Evolutionary conservation across 1,140 invertebrate species (phyloP), one percentile per base, ranked within the genome.

Genomic region (Sesamia nonagrioides): DNA sequence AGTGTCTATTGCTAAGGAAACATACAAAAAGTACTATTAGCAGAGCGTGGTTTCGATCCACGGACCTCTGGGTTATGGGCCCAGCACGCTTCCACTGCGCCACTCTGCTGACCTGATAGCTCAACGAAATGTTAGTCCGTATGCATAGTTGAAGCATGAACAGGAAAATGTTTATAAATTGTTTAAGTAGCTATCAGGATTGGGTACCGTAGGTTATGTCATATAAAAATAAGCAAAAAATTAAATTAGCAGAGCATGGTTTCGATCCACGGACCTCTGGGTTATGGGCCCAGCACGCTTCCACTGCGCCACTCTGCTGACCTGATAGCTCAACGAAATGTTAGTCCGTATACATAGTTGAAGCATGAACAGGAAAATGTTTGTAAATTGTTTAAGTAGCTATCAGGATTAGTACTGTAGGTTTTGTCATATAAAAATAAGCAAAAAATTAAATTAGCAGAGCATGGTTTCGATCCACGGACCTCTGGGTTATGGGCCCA

Each of bases 31-130:
- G 11, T 6, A 1, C 0, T 6, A 0, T 40, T 89, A 91, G 89
- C 87, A 91, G 89, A 90, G 89, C 85, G 80, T 87, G 85, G 89
- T 89, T 89, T 89, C 84, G 86, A 88, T 89, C 88, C 83, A 91
- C 86, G 89, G 84, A 91, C 87, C 87, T 87, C 86, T 89, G 87
- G 88, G 88, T 86, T 88, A 86, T 86, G 84, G 85, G 84, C 86
- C 86, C 88, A 89, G 89, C 87, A 88, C 87, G 88, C 87, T 88
- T 87, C 84, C 87, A 87, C 87, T 89, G 87, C 87, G 84, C 85
- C 83, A 88, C 85, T 89, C 87, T 91, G 86, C 85, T 89, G 56
- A 61, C 52, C 0, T 1, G n/a, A 5, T 18, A 52, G 8, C 8
- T 4, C 50, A 17, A 0, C 0, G 17, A 52, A 52, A 52, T 54